A percentile compares a stretch with the other conserved stretches of the same genome.
These are phyloP conservation scores for Campoletis sonorensis DNA, from an alignment of 1,140 invertebrate species.

Conservation along the genomic window DNA sequence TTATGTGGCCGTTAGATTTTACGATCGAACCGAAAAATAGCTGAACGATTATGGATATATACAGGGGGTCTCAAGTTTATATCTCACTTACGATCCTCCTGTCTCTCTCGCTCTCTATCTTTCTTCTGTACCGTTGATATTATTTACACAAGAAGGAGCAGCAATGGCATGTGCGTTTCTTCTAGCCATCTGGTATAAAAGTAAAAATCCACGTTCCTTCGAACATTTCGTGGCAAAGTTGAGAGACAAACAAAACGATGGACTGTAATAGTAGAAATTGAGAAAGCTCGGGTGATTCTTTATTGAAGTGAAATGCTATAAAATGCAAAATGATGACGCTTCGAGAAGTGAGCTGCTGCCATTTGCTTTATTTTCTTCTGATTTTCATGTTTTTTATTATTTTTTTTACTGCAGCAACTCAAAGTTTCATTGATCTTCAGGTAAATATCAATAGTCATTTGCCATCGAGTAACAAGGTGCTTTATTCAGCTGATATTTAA, in stretches of 20 bases:
- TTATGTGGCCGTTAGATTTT: slow-evolving; percentile 76
- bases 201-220: background rate
- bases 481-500: no score
- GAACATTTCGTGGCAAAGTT: no score
- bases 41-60: slow-evolving; percentile 60
- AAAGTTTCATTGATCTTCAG: no score
- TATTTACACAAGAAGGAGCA: background rate
- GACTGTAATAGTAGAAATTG: background rate
- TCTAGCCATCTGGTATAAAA: background rate
- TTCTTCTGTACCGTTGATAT: background rate
- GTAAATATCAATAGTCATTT: background rate
- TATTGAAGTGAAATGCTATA: slow-evolving; percentile 2
- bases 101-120: slow-evolving; percentile 42
- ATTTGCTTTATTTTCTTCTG: no score
- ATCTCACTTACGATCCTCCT: slow-evolving; percentile 48
- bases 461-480: background rate
- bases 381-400: no score
- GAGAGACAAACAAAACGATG: background rate
- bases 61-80: slow-evolving; percentile 56
- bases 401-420: no score
- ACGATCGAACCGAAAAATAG: slow-evolving; percentile 74
- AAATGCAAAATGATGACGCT: background rate
- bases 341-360: no score
- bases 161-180: slow-evolving; percentile 16
- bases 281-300: background rate